Conservation (phyloP, 2,888 invertebrate genomes). For the Eupithecia tripunctaria region DNA sequence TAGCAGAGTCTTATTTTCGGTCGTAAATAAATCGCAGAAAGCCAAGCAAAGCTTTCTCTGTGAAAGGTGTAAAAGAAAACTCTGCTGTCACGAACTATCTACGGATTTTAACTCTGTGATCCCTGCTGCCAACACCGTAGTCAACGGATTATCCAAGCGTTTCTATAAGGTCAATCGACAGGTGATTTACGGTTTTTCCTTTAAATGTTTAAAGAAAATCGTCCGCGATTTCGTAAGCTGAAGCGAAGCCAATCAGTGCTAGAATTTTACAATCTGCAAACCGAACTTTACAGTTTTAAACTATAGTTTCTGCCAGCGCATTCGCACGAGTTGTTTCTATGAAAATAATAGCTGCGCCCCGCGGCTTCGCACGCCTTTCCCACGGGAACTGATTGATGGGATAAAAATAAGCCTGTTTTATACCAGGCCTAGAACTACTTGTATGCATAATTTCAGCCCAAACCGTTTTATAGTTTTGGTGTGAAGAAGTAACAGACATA, state of each 20-base stretch:
- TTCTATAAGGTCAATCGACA: slow-evolving; percentile 72
- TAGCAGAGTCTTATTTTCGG: not conserved
- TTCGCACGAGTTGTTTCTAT: not conserved
- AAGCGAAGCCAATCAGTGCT: slow-evolving; percentile 53
- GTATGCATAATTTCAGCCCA: no score
- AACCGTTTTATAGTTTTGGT: no score
- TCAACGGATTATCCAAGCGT: slow-evolving; percentile 78
- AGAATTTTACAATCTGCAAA: not conserved
- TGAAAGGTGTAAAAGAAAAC: slow-evolving; percentile 44
- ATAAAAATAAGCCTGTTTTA: no score
- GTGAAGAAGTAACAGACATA: not conserved
- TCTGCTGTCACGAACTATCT: slow-evolving; percentile 64
- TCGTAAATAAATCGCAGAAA: not conserved
- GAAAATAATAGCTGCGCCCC: no score
- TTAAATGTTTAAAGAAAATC: not conserved
- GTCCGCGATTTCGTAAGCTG: slow-evolving; percentile 56
- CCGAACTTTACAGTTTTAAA: not conserved
- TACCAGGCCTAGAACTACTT: no score
- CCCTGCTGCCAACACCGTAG: slow-evolving; percentile 65
- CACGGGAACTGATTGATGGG: no score
- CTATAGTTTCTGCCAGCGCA: not conserved
- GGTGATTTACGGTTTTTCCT: slow-evolving; percentile 67
- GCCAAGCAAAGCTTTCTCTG: slow-evolving; percentile 46
- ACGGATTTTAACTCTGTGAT: slow-evolving; percentile 78
- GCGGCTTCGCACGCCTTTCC: no score